A percentile compares a stretch with the other conserved stretches of the same genome.
Evolutionary conservation across 1,140 invertebrate genomes (phyloP).

Genomic region (Bombus affinis): DNA sequence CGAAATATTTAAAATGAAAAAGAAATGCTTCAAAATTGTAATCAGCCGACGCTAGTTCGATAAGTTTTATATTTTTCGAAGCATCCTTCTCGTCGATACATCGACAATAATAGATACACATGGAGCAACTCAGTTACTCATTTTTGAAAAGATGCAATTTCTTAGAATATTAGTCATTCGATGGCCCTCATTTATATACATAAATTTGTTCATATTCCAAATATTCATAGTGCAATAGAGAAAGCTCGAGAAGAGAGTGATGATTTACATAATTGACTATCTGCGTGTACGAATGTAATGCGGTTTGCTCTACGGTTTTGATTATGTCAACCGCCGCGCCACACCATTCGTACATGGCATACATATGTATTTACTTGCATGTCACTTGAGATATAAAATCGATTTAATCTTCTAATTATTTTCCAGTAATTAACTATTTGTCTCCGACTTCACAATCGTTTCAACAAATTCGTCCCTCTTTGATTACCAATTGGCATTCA

Average conservation of each 20-base stretch:
- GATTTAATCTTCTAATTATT: constrained; percentile 13
- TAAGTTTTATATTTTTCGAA: not conserved
- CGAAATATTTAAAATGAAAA: no score
- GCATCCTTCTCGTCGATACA: not conserved
- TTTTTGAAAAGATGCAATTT: not conserved
- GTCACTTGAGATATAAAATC: not conserved
- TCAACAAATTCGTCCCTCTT: not conserved
- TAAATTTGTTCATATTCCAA: not conserved
- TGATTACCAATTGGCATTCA: not conserved
- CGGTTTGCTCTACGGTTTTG: not conserved
- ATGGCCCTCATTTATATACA: no score
- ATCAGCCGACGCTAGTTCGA: no score
- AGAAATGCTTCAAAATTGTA: no score
- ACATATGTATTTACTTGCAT: not conserved
- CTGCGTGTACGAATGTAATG: not conserved
- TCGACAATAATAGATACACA: not conserved
- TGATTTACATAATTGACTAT: constrained; percentile 26
- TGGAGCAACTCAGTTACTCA: no score
- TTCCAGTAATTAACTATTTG: not conserved
- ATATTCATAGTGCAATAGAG: not conserved
- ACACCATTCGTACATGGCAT: no score
- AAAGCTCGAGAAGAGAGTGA: not conserved
- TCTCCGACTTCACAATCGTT: not conserved
- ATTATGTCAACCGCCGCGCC: not conserved
- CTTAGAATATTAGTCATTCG: not conserved